phyloP scores from a whole-genome alignment of 2,888 invertebrate species.

The Bombylius discolor region DNA sequence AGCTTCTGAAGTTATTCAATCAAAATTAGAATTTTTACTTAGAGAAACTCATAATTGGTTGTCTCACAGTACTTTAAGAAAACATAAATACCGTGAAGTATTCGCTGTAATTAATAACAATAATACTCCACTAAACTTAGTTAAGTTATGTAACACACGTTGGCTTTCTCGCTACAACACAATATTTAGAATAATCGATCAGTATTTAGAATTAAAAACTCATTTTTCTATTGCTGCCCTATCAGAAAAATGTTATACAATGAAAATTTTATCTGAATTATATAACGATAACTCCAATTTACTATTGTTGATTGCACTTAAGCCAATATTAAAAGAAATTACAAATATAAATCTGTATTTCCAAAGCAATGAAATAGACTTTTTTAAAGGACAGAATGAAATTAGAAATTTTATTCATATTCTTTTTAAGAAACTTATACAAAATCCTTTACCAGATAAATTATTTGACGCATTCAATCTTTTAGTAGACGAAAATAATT shows the following conservation, averaged over 20 bases:
- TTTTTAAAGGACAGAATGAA: no score
- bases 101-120: neutral
- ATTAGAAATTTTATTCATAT: no score
- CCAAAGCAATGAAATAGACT: no score
- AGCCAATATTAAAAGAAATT: neutral
- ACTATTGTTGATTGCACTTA: neutral
- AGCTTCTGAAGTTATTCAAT: neutral
- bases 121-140: neutral
- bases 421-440: no score
- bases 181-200: neutral
- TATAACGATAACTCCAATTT: neutral
- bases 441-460: no score
- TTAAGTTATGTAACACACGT: neutral
- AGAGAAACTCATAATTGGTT: neutral
- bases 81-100: neutral
- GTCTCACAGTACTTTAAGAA: neutral
- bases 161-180: neutral
- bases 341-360: no score
- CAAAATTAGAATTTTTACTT: neutral
- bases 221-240: neutral
- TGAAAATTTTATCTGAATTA: neutral
- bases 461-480: no score
- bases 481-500: no score
- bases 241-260: slow-evolving; percentile 9
- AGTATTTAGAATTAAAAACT: neutral